phyloP scores from a whole-genome alignment of 2,888 invertebrate genomes.

The Lapara coniferarum region DNA sequence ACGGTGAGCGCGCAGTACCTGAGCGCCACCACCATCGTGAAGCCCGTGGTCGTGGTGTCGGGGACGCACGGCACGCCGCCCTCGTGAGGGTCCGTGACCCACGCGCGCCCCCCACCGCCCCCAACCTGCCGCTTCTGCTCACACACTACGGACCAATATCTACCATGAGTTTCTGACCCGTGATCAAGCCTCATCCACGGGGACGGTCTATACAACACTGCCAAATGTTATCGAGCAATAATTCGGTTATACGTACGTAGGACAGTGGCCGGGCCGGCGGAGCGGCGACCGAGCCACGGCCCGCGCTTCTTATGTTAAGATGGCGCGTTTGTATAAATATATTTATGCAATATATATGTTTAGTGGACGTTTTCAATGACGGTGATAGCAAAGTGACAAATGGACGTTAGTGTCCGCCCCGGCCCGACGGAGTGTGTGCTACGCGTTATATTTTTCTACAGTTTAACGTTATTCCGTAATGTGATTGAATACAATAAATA shows the following conservation, averaged over 20 bases:
- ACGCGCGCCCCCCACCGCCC: conserved; percentile 34
- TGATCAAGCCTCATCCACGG: conserved; percentile 5
- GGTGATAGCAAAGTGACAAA: conserved; percentile 72
- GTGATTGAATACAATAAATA: conserved; percentile 67
- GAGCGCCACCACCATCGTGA: conserved; percentile 84
- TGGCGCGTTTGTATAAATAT: conserved; percentile 49
- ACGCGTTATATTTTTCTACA: conserved; percentile 66
- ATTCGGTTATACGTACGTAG: conserved; percentile 28
- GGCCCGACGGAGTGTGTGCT: conserved; percentile 41
- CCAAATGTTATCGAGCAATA: conserved; percentile 50
- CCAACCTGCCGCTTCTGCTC: conserved; percentile 33
- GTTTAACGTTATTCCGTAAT: conserved; percentile 58
- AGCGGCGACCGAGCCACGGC: conserved; percentile 31
- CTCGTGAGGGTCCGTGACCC: conserved; percentile 41
- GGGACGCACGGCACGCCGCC: conserved; percentile 49
- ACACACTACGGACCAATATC: conserved; percentile 17
- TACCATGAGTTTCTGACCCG: conserved; percentile 9
- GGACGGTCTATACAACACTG: conserved; percentile 38
- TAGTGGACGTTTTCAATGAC: conserved; percentile 48
- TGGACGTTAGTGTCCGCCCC: conserved; percentile 46
- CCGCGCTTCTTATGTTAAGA: conserved; percentile 65
- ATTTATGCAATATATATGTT: conserved; percentile 60
- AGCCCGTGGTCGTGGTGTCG: conserved; percentile 87
- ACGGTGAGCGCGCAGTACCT: conserved; percentile 88
- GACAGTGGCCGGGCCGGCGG: conserved; percentile 15